These are phyloP conservation scores for Dicaeum eximium DNA, from an alignment of 2,113 vertebrate species.

Conservation along the genomic window DNA sequence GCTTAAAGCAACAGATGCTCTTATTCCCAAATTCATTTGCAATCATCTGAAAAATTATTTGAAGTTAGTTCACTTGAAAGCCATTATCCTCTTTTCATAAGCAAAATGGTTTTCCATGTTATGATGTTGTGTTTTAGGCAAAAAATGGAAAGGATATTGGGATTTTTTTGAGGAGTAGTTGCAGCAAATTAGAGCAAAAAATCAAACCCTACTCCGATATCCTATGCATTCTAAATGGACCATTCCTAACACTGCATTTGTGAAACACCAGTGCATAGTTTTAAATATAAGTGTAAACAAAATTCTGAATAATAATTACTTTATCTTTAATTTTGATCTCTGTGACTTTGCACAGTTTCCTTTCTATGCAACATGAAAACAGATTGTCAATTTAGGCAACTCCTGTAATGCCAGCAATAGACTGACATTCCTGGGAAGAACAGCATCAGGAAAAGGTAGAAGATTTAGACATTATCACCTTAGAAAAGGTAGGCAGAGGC, in stretches of 20 bases:
- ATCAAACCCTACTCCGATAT: neutral
- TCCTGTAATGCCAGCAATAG: neutral
- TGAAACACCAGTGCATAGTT: neutral
- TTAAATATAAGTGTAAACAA: neutral
- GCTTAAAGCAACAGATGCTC: neutral
- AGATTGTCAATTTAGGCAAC: neutral
- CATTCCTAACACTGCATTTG: neutral
- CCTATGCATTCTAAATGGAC: neutral
- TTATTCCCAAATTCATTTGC: constrained; percentile 12
- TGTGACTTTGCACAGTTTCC: neutral
- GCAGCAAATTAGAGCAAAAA: neutral
- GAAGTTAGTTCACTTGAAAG: neutral
- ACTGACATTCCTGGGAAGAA: neutral
- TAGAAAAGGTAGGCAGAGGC: neutral
- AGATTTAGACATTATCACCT: neutral
- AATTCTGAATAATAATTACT: neutral
- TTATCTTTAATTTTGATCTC: neutral
- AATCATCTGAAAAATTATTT: constrained; percentile 12
- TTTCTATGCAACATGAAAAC: neutral
- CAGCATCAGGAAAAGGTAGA: neutral
- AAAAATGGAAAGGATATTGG: neutral
- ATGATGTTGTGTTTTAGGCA: neutral
- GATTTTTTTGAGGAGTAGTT: neutral
- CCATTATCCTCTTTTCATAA: neutral
- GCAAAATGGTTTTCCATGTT: neutral